Percentiles rank a stretch among this genome's conserved stretches.
Evolutionary conservation across 2,113 vertebrate species (phyloP).

Genomic region (Saiga tatarica): DNA sequence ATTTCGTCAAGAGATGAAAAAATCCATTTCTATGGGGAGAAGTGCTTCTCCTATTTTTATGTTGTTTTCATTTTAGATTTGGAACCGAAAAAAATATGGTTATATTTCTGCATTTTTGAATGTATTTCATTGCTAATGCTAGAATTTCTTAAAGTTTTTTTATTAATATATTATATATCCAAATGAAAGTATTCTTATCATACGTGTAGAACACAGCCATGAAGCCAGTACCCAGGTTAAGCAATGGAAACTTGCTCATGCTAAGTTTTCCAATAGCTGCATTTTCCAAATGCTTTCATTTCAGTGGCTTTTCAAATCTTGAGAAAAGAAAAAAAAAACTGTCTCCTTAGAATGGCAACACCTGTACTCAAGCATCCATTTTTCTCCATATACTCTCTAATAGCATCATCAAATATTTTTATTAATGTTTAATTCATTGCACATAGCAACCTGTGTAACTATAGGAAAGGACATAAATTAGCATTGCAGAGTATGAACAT

Average conservation of each 20-base stretch:
- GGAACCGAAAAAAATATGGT: neutral
- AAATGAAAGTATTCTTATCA: neutral
- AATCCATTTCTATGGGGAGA: neutral
- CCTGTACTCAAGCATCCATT: constrained; percentile 26
- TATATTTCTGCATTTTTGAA: constrained; percentile 11
- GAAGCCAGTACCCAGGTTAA: neutral
- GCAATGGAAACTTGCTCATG: neutral
- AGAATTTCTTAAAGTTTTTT: constrained; percentile 17
- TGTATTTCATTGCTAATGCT: neutral
- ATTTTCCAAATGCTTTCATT: constrained; percentile 39
- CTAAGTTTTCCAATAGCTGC: constrained; percentile 31
- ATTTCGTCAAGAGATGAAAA: neutral
- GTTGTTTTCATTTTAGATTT: constrained; percentile 17
- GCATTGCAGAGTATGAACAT: constrained; percentile 73
- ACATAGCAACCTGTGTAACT: constrained; percentile 68
- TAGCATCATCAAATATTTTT: constrained; percentile 46
- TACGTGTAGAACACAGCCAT: neutral
- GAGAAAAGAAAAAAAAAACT: neutral
- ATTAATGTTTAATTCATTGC: constrained; percentile 65
- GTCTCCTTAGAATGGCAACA: constrained; percentile 5
- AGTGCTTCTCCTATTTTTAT: neutral
- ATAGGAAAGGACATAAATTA: constrained; percentile 72
- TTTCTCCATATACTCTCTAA: constrained; percentile 31
- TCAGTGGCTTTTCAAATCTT: neutral
- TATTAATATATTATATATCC: neutral